Conservation (phyloP, 2,888 invertebrate genomes). For the Lymantria dispar region DNA sequence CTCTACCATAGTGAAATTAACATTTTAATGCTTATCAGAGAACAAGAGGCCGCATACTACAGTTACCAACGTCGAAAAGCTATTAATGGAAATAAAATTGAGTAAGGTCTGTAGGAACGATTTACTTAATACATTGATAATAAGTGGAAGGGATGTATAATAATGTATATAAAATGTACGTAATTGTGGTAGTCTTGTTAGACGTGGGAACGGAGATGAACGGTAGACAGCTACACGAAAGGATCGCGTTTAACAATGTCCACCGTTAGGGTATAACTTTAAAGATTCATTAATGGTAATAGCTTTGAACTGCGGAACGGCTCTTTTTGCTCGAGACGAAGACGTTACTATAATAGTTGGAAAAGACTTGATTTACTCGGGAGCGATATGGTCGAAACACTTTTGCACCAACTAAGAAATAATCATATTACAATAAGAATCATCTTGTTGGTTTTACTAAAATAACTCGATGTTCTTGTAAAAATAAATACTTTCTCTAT, state of each 20-base stretch:
- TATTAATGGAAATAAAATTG: conserved; percentile 77
- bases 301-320: conserved; percentile 67
- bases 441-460: too few species aligned
- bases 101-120: conserved; percentile 63
- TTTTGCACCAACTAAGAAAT: too few species aligned
- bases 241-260: conserved; percentile 67
- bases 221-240: conserved; percentile 59
- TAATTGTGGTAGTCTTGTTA: conserved; percentile 78
- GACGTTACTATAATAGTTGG: conserved; percentile 56
- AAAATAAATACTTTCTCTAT: too few species aligned
- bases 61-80: conserved; percentile 56
- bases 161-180: conserved; percentile 75
- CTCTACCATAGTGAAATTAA: conserved; percentile 11
- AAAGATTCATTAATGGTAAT: conserved; percentile 76
- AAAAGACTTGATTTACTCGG: conserved; percentile 12
- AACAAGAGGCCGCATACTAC: conserved; percentile 19
- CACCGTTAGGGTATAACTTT: conserved; percentile 71
- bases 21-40: conserved; percentile 12
- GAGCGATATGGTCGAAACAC: background rate
- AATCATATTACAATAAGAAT: too few species aligned
- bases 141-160: conserved; percentile 74
- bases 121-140: conserved; percentile 79
- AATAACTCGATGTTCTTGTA: too few species aligned
- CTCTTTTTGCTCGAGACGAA: conserved; percentile 60
- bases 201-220: conserved; percentile 70